Percentiles rank a stretch among this genome's conserved stretches.
Conservation (phyloP, 2,797 vertebrate genomes). For the Coranthus polyacanthus region DNA sequence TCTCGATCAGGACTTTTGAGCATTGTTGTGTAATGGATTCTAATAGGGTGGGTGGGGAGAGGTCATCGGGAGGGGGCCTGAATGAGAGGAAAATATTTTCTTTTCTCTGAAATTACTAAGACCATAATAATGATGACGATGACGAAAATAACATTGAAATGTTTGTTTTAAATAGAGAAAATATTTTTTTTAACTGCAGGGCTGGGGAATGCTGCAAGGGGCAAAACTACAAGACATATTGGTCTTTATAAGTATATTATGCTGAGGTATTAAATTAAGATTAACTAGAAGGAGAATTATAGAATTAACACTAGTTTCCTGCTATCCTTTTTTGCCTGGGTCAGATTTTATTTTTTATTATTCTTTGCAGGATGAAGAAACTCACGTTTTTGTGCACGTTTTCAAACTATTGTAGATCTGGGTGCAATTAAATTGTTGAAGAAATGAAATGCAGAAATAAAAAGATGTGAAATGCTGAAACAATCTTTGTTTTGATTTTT, state of each 20-base stretch:
- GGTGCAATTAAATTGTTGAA: conserved; percentile 89
- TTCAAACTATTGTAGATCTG: conserved; percentile 90
- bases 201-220: conserved; percentile 84
- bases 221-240: conserved; percentile 79
- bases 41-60: conserved; percentile 74
- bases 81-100: conserved; percentile 78
- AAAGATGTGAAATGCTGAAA: conserved; percentile 87
- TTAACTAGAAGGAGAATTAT: conserved; percentile 86
- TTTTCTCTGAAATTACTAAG: conserved; percentile 86
- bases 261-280: conserved; percentile 86
- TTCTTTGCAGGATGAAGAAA: conserved; percentile 89
- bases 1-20: conserved; percentile 78
- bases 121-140: conserved; percentile 74
- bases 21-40: conserved; percentile 78
- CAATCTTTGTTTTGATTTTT: neutral
- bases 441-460: conserved; percentile 88
- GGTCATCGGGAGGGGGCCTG: conserved; percentile 69
- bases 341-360: conserved; percentile 89
- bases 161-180: conserved; percentile 90
- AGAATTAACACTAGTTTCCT: conserved; percentile 89
- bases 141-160: conserved; percentile 82
- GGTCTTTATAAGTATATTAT: conserved; percentile 86
- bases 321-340: conserved; percentile 87
- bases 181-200: conserved; percentile 90
- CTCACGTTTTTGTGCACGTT: conserved; percentile 89